Conservation (phyloP, 2,888 invertebrate genomes). For the Cheilosia urbana region DNA sequence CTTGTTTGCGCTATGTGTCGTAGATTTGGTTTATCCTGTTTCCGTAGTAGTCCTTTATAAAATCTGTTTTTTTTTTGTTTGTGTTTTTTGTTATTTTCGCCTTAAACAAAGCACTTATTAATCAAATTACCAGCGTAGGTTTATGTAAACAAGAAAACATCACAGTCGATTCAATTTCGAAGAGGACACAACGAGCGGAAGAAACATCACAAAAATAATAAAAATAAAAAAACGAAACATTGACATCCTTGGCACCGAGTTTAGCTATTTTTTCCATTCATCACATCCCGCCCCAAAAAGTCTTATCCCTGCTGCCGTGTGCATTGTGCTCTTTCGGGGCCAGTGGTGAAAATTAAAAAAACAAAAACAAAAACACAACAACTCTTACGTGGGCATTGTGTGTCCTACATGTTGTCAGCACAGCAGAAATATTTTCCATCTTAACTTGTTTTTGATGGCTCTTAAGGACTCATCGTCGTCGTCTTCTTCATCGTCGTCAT, state of each 20-base stretch:
- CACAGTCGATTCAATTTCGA: constrained; percentile 64
- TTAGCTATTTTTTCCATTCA: constrained; percentile 20
- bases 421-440: constrained; percentile 72
- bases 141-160: constrained; percentile 60
- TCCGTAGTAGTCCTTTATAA: constrained; percentile 15
- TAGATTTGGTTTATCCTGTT: constrained; percentile 68
- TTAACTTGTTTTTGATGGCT: constrained; percentile 75
- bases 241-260: constrained; percentile 64
- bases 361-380: not conserved
- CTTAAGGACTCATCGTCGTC: constrained; percentile 55
- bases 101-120: constrained; percentile 62
- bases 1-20: constrained; percentile 63
- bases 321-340: constrained; percentile 31
- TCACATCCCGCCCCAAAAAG: constrained; percentile 10
- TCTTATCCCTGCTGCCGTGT: constrained; percentile 34
- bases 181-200: constrained; percentile 45
- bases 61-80: not conserved
- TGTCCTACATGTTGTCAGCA: constrained; percentile 73
- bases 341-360: constrained; percentile 23
- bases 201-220: constrained; percentile 21
- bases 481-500: not conserved
- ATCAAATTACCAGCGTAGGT: constrained; percentile 61
- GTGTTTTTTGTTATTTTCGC: constrained; percentile 4
- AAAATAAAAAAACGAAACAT: constrained; percentile 34
- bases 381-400: constrained; percentile 39